phyloP scores from a whole-genome alignment of 1,140 invertebrate species.

The Gonioctena quinquepunctata region DNA sequence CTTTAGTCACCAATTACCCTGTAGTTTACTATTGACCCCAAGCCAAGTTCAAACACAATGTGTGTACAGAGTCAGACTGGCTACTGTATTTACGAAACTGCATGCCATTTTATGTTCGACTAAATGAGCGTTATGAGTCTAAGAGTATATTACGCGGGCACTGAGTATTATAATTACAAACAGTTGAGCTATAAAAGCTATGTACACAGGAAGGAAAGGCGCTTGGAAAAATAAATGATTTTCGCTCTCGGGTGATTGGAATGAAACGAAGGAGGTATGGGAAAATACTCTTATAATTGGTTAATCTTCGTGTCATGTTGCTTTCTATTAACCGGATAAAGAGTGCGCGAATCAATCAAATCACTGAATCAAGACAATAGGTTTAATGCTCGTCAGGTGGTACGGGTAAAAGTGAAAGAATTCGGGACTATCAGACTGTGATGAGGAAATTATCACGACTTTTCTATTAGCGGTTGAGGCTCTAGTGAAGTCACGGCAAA shows the following conservation, averaged over 20 bases:
- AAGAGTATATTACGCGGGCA: not conserved
- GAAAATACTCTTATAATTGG: not conserved
- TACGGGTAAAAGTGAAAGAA: not conserved
- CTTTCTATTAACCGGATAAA: not conserved
- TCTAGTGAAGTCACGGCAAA: too few relatives aligned
- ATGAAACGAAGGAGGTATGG: not conserved
- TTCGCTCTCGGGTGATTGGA: not conserved
- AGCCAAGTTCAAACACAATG: not conserved
- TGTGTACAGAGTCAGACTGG: not conserved
- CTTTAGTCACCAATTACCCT: not conserved
- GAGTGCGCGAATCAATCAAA: not conserved
- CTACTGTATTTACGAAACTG: not conserved
- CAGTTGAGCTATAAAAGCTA: not conserved
- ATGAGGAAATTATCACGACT: not conserved
- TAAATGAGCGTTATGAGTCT: not conserved
- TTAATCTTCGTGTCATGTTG: not conserved
- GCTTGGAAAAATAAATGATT: not conserved
- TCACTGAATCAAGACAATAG: not conserved
- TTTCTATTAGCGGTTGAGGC: too few relatives aligned
- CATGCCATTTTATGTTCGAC: not conserved
- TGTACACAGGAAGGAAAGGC: not conserved
- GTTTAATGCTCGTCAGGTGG: not conserved
- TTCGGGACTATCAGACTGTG: not conserved
- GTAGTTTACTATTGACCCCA: not conserved
- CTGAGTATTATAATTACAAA: not conserved